Conservation (phyloP, 2,797 vertebrate species). For the Acipenser ruthenus region DNA sequence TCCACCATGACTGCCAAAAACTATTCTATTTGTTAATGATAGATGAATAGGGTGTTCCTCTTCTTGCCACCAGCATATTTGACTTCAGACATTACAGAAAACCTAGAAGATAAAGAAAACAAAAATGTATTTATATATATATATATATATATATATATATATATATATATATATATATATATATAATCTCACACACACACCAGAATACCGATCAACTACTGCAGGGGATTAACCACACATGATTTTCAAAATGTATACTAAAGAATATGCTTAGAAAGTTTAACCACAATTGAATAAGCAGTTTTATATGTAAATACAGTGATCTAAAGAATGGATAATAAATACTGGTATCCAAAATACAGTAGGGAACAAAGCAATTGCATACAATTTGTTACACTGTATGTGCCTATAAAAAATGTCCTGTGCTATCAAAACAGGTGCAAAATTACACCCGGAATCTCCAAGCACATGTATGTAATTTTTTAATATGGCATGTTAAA, state of each 20-base stretch:
- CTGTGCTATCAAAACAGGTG: neutral
- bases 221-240: too few species aligned
- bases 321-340: neutral
- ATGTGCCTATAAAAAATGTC: neutral
- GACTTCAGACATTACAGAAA: conserved; percentile 2
- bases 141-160: too few species aligned
- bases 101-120: neutral
- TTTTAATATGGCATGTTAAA: neutral
- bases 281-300: too few species aligned
- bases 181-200: too few species aligned
- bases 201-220: too few species aligned
- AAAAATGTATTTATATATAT: too few species aligned
- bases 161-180: too few species aligned
- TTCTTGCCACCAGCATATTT: conserved; percentile 1
- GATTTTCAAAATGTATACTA: too few species aligned
- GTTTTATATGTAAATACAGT: too few species aligned
- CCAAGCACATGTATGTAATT: too few species aligned
- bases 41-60: neutral
- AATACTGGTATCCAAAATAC: neutral
- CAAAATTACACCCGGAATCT: neutral
- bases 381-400: neutral
- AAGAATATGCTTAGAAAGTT: too few species aligned
- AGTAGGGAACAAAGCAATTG: neutral
- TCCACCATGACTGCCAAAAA: conserved; percentile 54
- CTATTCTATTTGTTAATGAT: neutral